phyloP scores from a whole-genome alignment of 2,888 invertebrate species.

The Plebejus melissa region DNA sequence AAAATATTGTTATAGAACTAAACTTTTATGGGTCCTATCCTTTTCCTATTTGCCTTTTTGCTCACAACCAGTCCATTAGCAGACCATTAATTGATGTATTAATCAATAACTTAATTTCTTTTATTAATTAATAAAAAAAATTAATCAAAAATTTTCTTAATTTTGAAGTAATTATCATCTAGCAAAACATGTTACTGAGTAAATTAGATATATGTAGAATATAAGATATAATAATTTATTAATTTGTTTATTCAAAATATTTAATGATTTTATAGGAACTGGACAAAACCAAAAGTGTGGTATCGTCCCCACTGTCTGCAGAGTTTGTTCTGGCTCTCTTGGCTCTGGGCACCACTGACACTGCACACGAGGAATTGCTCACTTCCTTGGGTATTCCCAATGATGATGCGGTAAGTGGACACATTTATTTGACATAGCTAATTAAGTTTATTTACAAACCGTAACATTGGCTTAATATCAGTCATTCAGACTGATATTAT shows the following conservation, averaged over 20 bases:
- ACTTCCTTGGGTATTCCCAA: constrained; percentile 53
- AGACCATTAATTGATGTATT: background rate
- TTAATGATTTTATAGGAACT: constrained; percentile 52
- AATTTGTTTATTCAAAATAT: background rate
- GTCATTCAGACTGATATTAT: background rate
- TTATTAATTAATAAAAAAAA: too few species aligned
- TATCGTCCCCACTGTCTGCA: constrained; percentile 73
- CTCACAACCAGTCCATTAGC: background rate
- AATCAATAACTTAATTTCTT: background rate
- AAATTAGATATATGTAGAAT: background rate
- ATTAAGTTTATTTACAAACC: background rate
- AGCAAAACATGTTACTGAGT: background rate
- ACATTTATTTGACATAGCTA: background rate
- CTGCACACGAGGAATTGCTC: constrained; percentile 58
- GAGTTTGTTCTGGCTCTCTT: constrained; percentile 67
- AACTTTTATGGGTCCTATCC: background rate
- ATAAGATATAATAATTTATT: background rate
- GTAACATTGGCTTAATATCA: too few species aligned
- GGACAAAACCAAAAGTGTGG: constrained; percentile 59
- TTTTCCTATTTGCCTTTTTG: background rate
- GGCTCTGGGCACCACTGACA: constrained; percentile 60
- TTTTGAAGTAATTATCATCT: background rate
- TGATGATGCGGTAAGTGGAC: constrained; percentile 57
- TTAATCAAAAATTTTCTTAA: too few species aligned
- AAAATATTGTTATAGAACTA: background rate